These are phyloP conservation scores for Centroberyx gerrardi DNA, from an alignment of 2,797 vertebrate species.

Conservation along the genomic window DNA sequence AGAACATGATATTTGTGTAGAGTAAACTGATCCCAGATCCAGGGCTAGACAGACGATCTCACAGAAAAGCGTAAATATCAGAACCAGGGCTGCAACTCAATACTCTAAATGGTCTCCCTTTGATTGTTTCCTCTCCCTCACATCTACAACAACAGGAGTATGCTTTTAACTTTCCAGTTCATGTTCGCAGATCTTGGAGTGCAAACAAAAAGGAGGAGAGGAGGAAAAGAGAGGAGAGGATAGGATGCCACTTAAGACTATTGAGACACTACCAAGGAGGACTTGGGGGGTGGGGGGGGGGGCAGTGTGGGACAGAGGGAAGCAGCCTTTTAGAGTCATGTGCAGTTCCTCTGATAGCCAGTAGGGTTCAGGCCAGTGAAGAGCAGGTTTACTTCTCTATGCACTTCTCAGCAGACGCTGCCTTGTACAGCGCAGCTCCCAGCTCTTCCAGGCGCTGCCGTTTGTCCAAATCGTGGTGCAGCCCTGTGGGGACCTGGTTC, in stretches of 20 bases:
- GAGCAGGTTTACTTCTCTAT: constrained; percentile 92
- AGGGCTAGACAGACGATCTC: not conserved
- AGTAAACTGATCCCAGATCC: constrained; percentile 25
- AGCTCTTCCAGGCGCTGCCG: constrained; percentile 89
- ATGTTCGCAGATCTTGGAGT: constrained; percentile 32
- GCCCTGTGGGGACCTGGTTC: constrained; percentile 85
- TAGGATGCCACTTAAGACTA: constrained; percentile 30
- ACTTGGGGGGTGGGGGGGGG: constrained; percentile 26
- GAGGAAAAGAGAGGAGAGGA: constrained; percentile 27
- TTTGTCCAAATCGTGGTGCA: constrained; percentile 92
- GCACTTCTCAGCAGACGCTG: constrained; percentile 92
- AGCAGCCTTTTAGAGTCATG: constrained; percentile 49
- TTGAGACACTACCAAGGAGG: constrained; percentile 17
- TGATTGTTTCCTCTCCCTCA: constrained; percentile 3
- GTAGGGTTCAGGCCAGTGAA: constrained; percentile 65
- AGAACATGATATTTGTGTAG: constrained; percentile 3
- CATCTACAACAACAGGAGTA: not conserved
- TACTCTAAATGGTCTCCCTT: constrained; percentile 6
- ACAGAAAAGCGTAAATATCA: constrained; percentile 5
- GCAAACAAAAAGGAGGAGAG: constrained; percentile 24
- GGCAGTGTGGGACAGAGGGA: constrained; percentile 33
- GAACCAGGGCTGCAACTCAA: constrained; percentile 2
- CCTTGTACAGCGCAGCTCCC: constrained; percentile 90
- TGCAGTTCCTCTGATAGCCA: constrained; percentile 70
- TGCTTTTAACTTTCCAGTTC: constrained; percentile 22